Base-by-base conservation (phyloP, 2,888 invertebrate genomes). In the Cephalotes varians region DNA sequence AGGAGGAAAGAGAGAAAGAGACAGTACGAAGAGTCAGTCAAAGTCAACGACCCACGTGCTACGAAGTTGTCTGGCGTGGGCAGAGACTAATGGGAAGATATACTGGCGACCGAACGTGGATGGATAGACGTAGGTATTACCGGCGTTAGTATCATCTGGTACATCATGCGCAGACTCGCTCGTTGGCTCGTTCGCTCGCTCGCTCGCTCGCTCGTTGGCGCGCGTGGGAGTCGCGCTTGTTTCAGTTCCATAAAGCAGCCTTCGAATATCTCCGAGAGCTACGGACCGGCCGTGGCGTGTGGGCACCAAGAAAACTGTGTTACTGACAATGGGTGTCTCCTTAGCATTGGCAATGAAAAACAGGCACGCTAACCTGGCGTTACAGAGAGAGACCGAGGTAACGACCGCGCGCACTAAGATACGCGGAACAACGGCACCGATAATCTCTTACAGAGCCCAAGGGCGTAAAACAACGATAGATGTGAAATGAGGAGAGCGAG, bases 61-160 rank as follows among this genome's bases (percentile, higher is more conserved):
- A 73, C 82, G 84, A 90, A 84, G 87, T 85, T 85, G 81, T 81
- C 72, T 51, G 69, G 86, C 88, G 91, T 91, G 88, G 91, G 91
- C 90, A 87, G 90, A 90, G 90, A 90, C 90, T 91, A 91, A 91
- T 91, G 91, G 90, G 87, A 91, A 91, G 90, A 87, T 89, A 91
- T 87, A 90, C 89, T 81, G 86, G 64, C 87, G 87, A 86, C 89
- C 88, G 83, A 91, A 88, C 88, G 88, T 87, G 86, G 90, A 88
- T 85, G 86, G 90, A 90, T 91, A 91, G 90, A 90, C 89, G 85
- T 91, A 90, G 90, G 88, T 90, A 90, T 90, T 88, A 87, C 90
- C 87, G 81, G 79, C 85, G 81, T 85, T 83, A 62, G 87, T 90
- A 90, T 90, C 90, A 90, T 90, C 89, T 90, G 90, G 90, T 85